Evolutionary conservation across 2,113 vertebrate species (phyloP).

Genomic region (Isichthys henryi): DNA sequence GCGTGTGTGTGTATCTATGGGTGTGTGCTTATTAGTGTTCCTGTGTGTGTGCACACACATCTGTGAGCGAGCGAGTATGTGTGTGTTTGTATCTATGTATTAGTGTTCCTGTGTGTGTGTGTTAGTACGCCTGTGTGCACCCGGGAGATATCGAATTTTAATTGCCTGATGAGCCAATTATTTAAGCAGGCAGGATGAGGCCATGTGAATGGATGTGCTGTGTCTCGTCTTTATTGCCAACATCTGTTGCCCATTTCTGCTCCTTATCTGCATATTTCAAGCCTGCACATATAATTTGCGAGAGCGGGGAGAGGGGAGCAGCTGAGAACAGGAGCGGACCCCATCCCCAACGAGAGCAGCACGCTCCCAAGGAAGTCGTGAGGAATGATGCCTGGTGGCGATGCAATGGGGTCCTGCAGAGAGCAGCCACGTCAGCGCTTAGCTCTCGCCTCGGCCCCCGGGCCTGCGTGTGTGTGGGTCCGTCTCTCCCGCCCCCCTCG

Average conservation of each 20-base stretch:
- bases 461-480: not conserved
- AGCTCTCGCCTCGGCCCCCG: not conserved
- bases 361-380: not conserved
- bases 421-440: not conserved
- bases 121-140: not conserved
- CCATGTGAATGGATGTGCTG: slow-evolving; percentile 12
- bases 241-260: slow-evolving; percentile 7
- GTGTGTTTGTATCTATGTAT: not conserved
- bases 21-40: not conserved
- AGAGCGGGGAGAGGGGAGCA: not conserved
- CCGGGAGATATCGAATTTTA: slow-evolving; percentile 1
- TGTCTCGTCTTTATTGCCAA: slow-evolving; percentile 10
- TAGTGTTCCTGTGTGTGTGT: not conserved
- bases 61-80: not conserved
- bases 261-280: slow-evolving; percentile 7
- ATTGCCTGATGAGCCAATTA: slow-evolving; percentile 10
- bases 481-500: not conserved
- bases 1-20: not conserved
- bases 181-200: slow-evolving; percentile 4
- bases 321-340: not conserved
- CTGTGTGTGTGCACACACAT: not conserved
- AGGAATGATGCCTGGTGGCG: not conserved
- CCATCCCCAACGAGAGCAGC: not conserved
- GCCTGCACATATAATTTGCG: not conserved
- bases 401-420: not conserved